Conservation (phyloP, 2,113 vertebrate species). For the Columbina picui region DNA sequence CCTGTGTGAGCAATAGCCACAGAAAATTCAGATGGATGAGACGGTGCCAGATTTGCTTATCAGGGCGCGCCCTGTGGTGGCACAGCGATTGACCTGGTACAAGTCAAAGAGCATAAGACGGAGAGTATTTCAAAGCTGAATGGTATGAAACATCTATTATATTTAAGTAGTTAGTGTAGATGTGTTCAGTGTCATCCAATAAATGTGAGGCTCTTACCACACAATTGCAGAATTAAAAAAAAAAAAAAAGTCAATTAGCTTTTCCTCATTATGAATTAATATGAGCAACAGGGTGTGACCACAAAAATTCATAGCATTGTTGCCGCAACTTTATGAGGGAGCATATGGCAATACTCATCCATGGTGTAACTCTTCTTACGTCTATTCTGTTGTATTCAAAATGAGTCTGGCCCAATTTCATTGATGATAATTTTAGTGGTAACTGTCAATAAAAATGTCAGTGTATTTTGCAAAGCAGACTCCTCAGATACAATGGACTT, state of each 20-base stretch:
- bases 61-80: too few relatives aligned
- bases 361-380: not conserved
- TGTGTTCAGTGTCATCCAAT: not conserved
- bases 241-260: not conserved
- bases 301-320: not conserved
- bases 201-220: not conserved
- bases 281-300: not conserved
- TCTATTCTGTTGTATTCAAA: not conserved
- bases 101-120: not conserved
- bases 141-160: accelerated
- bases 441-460: conserved; percentile 36
- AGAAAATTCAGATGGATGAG: not conserved
- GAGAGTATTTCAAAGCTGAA: not conserved
- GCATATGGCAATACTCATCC: not conserved
- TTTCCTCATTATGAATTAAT: not conserved
- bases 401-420: not conserved
- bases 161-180: not conserved
- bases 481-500: conserved; percentile 6
- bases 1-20: not conserved
- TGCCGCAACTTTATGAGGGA: not conserved
- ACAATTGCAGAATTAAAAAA: not conserved
- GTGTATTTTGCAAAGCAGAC: conserved; percentile 2
- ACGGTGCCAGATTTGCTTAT: not conserved
- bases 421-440: not conserved
- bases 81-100: not conserved